Evolutionary conservation across 2,113 vertebrate species (phyloP), one percentile per base, ranked within the genome.

Genomic region (Brachypodius melanocephalos): DNA sequence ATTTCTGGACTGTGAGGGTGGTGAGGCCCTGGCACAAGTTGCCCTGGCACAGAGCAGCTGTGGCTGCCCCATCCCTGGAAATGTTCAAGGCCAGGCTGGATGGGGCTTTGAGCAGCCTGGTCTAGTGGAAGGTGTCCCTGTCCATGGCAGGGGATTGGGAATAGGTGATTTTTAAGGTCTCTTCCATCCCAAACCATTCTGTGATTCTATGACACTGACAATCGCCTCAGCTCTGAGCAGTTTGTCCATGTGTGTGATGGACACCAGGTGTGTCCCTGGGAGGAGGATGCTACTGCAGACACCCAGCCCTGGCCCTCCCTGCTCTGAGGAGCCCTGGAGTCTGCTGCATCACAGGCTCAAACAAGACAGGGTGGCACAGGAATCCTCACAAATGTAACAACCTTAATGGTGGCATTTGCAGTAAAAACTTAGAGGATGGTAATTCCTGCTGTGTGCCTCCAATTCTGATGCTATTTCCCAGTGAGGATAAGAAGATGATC

Each of bases 21-120:
- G 0, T 36, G 34, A 76, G 8, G 5, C 10, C 1, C 21, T 68
- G 55, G 40, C 17, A 40, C 3, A 54, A 8, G 17, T 13, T 76
- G 5, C 17, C 12, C n/a, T n/a, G n/a, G 38, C 38, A 38, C 29
- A 61, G 21, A 46, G n/a, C 7, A 82, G 46, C n/a, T 54, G 19
- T 46, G 46, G 24, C 1, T 54, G 40, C 12, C 4, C 8, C 17
- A 36, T 21, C 31, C 21, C 40, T 61, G n/a, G 15, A 4, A 49
- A 3, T 19, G 12, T 24, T 22, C 3, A 8, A 17, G 55, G 42
- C 6, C 20, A 36, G 31, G 29, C 0, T 68, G 21, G 40, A 19
- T 13, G 12, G 20, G 54, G 0, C 29, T 67, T 52, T 1, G 7
- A 74, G 3, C n/a, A n/a, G 7, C 2, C 2, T 46, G 46, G 3